Percentiles rank a stretch among this genome's conserved stretches.
Evolutionary conservation across 2,797 vertebrate genomes (phyloP).

Genomic region (Acanthurus leucopareius): DNA sequence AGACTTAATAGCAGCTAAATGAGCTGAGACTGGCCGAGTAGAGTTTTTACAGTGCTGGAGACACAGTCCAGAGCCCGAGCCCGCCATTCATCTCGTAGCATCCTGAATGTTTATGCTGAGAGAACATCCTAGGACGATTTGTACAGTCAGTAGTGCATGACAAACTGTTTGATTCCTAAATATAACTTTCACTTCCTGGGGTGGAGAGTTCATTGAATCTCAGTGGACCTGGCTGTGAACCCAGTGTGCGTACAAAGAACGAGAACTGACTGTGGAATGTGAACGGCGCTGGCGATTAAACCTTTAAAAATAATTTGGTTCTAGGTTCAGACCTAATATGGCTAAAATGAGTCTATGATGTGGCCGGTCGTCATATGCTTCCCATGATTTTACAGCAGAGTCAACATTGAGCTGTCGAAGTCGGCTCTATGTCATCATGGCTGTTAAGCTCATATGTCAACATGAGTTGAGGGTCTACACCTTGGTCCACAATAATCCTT

Average conservation of each 20-base stretch:
- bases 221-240: slow-evolving; percentile 37
- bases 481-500: background rate
- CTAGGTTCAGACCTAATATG: slow-evolving; percentile 28
- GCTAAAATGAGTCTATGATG: slow-evolving; percentile 11
- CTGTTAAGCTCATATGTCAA: slow-evolving; percentile 40
- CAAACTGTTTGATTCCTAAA: slow-evolving; percentile 65
- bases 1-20: slow-evolving; percentile 62
- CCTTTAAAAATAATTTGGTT: slow-evolving; percentile 35
- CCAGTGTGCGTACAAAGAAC: slow-evolving; percentile 3
- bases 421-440: slow-evolving; percentile 11
- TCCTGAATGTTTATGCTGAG: slow-evolving; percentile 68
- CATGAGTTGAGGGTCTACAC: slow-evolving; percentile 10
- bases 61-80: slow-evolving; percentile 75
- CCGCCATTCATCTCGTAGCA: slow-evolving; percentile 55
- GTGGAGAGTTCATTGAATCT: slow-evolving; percentile 61
- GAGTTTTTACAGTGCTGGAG: slow-evolving; percentile 60
- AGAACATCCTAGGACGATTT: slow-evolving; percentile 74
- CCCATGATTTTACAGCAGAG: slow-evolving; percentile 14
- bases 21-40: slow-evolving; percentile 63
- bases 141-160: slow-evolving; percentile 56
- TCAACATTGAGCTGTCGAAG: slow-evolving; percentile 4
- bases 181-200: slow-evolving; percentile 70
- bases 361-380: slow-evolving; percentile 13
- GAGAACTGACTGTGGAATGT: slow-evolving; percentile 11
- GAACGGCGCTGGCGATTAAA: slow-evolving; percentile 6